phyloP scores from a whole-genome alignment of 2,113 vertebrate genomes.

The Neolamprologus toae region DNA sequence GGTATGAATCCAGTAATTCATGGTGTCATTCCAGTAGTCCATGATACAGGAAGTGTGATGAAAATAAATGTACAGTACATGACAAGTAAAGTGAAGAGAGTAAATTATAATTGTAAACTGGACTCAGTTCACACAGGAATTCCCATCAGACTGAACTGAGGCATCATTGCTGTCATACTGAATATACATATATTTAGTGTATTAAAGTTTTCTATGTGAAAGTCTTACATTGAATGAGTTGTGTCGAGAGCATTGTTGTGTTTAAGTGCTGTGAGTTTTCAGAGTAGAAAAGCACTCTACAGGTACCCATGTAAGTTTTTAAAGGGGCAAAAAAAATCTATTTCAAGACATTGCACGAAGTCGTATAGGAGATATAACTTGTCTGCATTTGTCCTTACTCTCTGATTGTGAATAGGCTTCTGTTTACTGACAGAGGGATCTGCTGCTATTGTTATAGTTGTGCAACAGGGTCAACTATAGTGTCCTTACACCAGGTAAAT shows the following conservation, averaged over 20 bases:
- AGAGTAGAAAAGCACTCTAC: not conserved
- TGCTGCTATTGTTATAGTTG: not conserved
- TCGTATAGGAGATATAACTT: accelerated
- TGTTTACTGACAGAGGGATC: not conserved
- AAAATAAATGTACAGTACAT: not conserved
- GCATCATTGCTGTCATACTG: not conserved
- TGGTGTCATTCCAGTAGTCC: not conserved
- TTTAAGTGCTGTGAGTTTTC: not conserved
- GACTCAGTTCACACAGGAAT: not conserved
- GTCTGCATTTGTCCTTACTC: not conserved
- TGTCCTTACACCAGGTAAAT: not conserved
- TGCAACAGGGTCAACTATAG: not conserved
- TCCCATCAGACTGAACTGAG: not conserved
- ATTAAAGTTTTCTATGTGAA: not conserved
- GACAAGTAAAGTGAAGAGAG: not conserved
- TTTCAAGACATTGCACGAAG: not conserved
- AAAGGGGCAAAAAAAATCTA: not conserved
- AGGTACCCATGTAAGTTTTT: not conserved
- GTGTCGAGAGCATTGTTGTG: accelerated
- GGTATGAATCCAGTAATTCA: not conserved
- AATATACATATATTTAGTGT: not conserved
- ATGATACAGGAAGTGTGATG: not conserved
- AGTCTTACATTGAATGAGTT: not conserved
- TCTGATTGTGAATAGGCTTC: not conserved
- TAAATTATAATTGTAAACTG: not conserved